Conservation (phyloP, 2,888 invertebrate species). For the Epinotia demarniana region DNA sequence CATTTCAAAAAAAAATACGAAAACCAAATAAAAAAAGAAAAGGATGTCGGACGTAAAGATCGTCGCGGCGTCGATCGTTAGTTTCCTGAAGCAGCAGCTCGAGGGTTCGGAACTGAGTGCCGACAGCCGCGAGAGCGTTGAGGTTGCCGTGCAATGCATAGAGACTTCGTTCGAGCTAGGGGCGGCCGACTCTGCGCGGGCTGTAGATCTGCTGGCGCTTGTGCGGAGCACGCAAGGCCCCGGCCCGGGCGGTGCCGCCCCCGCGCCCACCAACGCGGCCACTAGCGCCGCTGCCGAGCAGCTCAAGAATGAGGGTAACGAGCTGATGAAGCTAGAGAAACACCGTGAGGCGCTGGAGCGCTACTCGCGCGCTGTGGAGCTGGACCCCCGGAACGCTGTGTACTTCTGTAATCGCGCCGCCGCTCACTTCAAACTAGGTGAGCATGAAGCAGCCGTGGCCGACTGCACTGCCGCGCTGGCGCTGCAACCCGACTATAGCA, state of each 20-base stretch:
- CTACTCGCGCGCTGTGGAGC: constrained; percentile 95
- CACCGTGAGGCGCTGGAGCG: constrained; percentile 92
- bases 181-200: constrained; percentile 71
- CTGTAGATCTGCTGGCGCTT: constrained; percentile 69
- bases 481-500: constrained; percentile 96
- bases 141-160: constrained; percentile 97
- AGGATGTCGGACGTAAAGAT: constrained; percentile 75
- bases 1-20: constrained; percentile 22
- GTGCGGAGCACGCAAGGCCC: constrained; percentile 52
- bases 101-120: constrained; percentile 75
- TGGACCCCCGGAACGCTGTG: constrained; percentile 95
- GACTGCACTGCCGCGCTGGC: constrained; percentile 96
- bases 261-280: constrained; percentile 75
- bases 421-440: constrained; percentile 94
- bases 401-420: constrained; percentile 99
- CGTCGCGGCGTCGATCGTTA: constrained; percentile 84
- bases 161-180: constrained; percentile 94
- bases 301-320: constrained; percentile 94
- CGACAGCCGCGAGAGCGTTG: constrained; percentile 89
- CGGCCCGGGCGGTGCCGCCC: constrained; percentile 39
- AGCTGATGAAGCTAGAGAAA: constrained; percentile 93
- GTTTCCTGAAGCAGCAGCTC: constrained; percentile 83
- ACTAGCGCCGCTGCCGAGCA: constrained; percentile 92
- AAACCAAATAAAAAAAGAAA: constrained; percentile 30
- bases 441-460: constrained; percentile 92